Conservation (phyloP, 2,113 vertebrate genomes). For the Loxodonta africana region DNA sequence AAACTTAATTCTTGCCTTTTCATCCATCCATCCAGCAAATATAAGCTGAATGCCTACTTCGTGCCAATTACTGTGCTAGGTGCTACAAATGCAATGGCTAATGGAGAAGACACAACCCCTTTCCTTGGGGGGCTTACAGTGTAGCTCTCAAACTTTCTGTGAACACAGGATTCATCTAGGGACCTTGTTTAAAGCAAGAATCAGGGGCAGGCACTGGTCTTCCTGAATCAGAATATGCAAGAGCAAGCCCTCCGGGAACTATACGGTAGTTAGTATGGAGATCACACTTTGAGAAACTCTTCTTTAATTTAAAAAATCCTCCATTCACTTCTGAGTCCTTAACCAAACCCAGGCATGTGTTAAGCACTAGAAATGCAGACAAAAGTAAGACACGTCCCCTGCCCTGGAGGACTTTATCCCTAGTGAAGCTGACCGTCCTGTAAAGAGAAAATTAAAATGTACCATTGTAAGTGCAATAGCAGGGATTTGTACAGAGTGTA, state of each 20-base stretch:
- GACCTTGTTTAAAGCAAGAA: conserved; percentile 39
- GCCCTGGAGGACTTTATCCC: conserved; percentile 38
- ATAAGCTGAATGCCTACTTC: background rate
- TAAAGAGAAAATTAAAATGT: conserved; percentile 71
- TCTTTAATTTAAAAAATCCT: conserved; percentile 67
- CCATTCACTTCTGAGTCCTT: conserved; percentile 56
- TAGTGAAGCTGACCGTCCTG: background rate
- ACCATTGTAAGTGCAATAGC: background rate
- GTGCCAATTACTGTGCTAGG: background rate
- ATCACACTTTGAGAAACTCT: conserved; percentile 55
- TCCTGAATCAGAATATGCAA: conserved; percentile 56
- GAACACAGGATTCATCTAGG: background rate
- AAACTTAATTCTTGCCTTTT: background rate
- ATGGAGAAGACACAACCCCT: background rate
- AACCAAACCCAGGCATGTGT: conserved; percentile 7
- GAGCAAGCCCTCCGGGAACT: conserved; percentile 1
- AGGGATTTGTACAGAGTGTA: background rate
- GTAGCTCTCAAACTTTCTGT: background rate
- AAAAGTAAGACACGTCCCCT: conserved; percentile 57
- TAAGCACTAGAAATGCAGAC: conserved; percentile 56
- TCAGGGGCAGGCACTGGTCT: background rate
- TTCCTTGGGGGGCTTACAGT: background rate
- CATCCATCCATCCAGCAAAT: background rate
- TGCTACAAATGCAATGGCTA: background rate
- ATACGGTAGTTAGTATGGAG: background rate